Conservation (phyloP, 2,113 vertebrate genomes). For the Rana temporaria region DNA sequence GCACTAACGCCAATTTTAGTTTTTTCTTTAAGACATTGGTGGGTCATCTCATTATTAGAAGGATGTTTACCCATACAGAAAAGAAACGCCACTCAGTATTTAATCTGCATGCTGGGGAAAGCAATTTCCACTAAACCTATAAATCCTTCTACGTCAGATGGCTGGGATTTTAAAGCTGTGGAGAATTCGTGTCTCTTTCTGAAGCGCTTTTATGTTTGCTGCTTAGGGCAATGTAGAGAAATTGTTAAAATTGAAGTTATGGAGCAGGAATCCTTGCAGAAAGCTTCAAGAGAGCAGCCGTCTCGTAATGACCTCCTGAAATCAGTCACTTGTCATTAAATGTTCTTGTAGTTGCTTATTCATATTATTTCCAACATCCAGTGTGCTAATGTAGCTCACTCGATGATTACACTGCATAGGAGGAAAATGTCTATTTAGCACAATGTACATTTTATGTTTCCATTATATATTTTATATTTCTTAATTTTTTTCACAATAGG, state of each 20-base stretch:
- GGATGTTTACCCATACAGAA: slow-evolving; percentile 74
- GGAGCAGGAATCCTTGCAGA: slow-evolving; percentile 12
- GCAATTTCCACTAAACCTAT: slow-evolving; percentile 87
- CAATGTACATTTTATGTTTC: no score
- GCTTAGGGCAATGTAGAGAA: slow-evolving; percentile 43
- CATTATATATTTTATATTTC: no score
- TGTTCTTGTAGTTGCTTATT: background rate
- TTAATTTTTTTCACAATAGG: no score
- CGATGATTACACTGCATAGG: background rate
- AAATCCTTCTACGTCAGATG: slow-evolving; percentile 89
- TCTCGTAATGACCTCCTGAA: slow-evolving; percentile 55
- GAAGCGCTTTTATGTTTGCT: slow-evolving; percentile 47
- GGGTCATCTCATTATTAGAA: slow-evolving; percentile 71
- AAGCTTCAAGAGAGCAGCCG: slow-evolving; percentile 22
- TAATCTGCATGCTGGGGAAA: slow-evolving; percentile 85
- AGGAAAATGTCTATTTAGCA: background rate
- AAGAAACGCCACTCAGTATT: slow-evolving; percentile 72
- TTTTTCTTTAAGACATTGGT: slow-evolving; percentile 75
- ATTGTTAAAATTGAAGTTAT: slow-evolving; percentile 44
- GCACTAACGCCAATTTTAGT: slow-evolving; percentile 63
- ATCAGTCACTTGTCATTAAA: slow-evolving; percentile 24
- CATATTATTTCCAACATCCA: background rate
- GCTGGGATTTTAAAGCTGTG: slow-evolving; percentile 81
- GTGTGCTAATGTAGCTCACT: background rate
- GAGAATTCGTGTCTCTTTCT: slow-evolving; percentile 66